phyloP scores from a whole-genome alignment of 1,140 invertebrate genomes.

The Potamilus streckersoni region DNA sequence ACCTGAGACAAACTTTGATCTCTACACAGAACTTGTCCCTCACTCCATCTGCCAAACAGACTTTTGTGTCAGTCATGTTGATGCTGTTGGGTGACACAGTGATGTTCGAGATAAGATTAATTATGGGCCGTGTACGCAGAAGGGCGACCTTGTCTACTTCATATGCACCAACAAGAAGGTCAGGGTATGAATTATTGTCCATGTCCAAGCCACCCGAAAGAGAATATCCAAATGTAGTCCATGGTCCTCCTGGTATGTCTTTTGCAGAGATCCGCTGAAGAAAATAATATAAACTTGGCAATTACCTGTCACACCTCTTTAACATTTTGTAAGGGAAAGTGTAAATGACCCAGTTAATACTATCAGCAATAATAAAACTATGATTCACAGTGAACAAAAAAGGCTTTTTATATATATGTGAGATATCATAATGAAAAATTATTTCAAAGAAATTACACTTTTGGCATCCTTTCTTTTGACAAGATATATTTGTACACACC shows the following conservation, averaged over 20 bases:
- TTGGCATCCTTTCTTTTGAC: too few species aligned
- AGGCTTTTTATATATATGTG: too few species aligned
- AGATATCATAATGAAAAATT: too few species aligned
- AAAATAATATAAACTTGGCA: neutral
- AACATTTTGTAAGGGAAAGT: too few species aligned
- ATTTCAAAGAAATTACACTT: too few species aligned
- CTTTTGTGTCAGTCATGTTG: slow-evolving; percentile 21
- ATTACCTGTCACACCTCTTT: neutral
- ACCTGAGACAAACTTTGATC: slow-evolving; percentile 47
- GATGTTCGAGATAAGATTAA: slow-evolving; percentile 35
- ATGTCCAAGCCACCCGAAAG: slow-evolving; percentile 59
- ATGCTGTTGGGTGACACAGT: slow-evolving; percentile 32
- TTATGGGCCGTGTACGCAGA: slow-evolving; percentile 84
- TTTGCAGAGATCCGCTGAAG: slow-evolving; percentile 51
- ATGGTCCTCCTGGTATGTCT: slow-evolving; percentile 34
- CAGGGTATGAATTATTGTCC: slow-evolving; percentile 61
- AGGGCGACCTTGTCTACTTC: slow-evolving; percentile 49
- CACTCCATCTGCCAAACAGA: slow-evolving; percentile 20
- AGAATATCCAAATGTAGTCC: slow-evolving; percentile 57
- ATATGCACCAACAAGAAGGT: slow-evolving; percentile 62
- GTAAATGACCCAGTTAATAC: too few species aligned
- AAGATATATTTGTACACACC: too few species aligned
- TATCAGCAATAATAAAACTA: too few species aligned
- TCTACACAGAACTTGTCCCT: slow-evolving; percentile 35
- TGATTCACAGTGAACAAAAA: too few species aligned